Conservation (phyloP, 2,113 vertebrate genomes). For the Tachuris rubrigastra region DNA sequence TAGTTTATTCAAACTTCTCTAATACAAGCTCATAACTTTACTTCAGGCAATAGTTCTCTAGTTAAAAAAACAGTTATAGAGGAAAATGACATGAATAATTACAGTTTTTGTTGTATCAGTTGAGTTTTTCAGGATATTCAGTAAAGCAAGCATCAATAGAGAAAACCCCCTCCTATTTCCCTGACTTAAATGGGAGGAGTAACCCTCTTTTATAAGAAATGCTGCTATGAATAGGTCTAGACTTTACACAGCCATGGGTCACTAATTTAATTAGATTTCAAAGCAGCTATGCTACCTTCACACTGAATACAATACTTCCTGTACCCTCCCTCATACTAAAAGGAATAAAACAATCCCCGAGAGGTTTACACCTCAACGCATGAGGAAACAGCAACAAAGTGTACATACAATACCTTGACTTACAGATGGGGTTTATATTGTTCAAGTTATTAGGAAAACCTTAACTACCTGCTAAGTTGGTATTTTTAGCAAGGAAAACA, state of each 20-base stretch:
- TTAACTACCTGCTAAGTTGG: conserved; percentile 37
- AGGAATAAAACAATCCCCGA: conserved; percentile 59
- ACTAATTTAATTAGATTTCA: conserved; percentile 76
- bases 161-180: neutral
- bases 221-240: conserved; percentile 63
- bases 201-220: conserved; percentile 22
- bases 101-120: neutral
- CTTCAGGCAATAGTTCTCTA: neutral
- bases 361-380: conserved; percentile 68
- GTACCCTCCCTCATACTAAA: conserved; percentile 51
- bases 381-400: conserved; percentile 69
- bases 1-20: neutral
- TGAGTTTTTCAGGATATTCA: neutral
- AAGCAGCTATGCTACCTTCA: conserved; percentile 68
- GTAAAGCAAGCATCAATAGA: neutral
- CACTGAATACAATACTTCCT: conserved; percentile 70
- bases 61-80: neutral
- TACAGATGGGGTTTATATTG: conserved; percentile 34
- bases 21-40: neutral
- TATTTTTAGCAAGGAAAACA: conserved; percentile 49
- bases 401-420: conserved; percentile 28
- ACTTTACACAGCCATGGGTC: conserved; percentile 69
- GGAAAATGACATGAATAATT: neutral
- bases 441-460: conserved; percentile 43
- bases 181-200: neutral